Conservation (phyloP, 2,113 vertebrate species). For the Upupa epops region DNA sequence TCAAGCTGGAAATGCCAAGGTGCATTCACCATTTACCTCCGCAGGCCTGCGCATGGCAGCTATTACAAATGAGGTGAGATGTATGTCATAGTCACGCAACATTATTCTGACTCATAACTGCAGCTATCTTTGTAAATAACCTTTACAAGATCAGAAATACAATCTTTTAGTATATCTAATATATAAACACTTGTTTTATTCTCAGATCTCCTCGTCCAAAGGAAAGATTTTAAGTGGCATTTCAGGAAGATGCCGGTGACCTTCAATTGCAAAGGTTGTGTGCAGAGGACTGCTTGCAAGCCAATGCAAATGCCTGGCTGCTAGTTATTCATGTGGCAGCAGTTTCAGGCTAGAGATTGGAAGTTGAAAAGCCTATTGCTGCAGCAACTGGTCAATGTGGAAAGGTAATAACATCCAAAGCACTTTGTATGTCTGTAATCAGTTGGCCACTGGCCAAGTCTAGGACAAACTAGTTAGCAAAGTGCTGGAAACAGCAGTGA, state of each 20-base stretch:
- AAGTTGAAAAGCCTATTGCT: neutral
- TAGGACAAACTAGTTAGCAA: too few species aligned
- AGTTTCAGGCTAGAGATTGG: neutral
- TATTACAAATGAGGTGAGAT: slow-evolving; percentile 26
- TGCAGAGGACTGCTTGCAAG: neutral
- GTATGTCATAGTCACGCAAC: neutral
- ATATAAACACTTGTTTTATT: neutral
- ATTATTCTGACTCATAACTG: neutral
- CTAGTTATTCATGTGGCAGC: neutral
- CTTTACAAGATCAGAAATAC: neutral
- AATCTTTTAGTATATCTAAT: neutral
- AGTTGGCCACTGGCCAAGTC: too few species aligned
- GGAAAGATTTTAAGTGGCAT: neutral
- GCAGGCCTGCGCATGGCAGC: neutral
- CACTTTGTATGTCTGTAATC: neutral
- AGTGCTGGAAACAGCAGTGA: too few species aligned
- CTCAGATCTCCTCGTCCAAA: neutral
- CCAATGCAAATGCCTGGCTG: neutral
- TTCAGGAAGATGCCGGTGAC: neutral
- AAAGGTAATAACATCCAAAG: neutral
- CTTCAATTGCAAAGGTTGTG: neutral
- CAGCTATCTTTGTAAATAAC: neutral
- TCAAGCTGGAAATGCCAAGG: slow-evolving; percentile 50
- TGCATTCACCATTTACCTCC: slow-evolving; percentile 18
- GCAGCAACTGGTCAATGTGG: neutral